Evolutionary conservation across 2,888 invertebrate genomes (phyloP).

Genomic region (Willowsia nigromaculata): DNA sequence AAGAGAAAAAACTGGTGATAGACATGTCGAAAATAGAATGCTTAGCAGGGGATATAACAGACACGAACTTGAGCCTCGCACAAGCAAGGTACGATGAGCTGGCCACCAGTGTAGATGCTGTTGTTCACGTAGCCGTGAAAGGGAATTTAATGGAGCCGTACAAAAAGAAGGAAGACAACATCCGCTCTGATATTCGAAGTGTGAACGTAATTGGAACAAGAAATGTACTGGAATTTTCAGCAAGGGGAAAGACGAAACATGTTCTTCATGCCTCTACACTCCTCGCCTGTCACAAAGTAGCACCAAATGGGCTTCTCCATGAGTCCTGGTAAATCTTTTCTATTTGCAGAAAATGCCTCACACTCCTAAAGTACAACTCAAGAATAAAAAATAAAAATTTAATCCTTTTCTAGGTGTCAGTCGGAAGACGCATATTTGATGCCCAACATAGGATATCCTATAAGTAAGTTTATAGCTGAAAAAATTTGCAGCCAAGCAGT

Average conservation of each 20-base stretch:
- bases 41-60: conserved; percentile 65
- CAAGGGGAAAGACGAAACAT: conserved; percentile 62
- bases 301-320: conserved; percentile 13
- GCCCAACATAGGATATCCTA: conserved; percentile 70
- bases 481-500: conserved; percentile 59
- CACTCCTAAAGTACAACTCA: no score
- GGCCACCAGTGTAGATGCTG: conserved; percentile 52
- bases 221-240: conserved; percentile 71
- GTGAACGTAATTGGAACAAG: conserved; percentile 72
- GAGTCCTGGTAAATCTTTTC: no score
- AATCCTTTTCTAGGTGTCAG: no score
- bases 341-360: no score
- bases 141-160: conserved; percentile 73
- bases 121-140: conserved; percentile 74
- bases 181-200: conserved; percentile 66
- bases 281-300: conserved; percentile 54
- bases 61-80: conserved; percentile 51
- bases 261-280: conserved; percentile 74
- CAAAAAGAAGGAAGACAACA: conserved; percentile 23
- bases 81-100: conserved; percentile 53
- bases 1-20: conserved; percentile 64
- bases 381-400: no score
- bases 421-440: conserved; percentile 59
- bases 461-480: conserved; percentile 74
- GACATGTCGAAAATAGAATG: conserved; percentile 58